phyloP scores from a whole-genome alignment of 2,888 invertebrate species.

The Leucozona laternaria region DNA sequence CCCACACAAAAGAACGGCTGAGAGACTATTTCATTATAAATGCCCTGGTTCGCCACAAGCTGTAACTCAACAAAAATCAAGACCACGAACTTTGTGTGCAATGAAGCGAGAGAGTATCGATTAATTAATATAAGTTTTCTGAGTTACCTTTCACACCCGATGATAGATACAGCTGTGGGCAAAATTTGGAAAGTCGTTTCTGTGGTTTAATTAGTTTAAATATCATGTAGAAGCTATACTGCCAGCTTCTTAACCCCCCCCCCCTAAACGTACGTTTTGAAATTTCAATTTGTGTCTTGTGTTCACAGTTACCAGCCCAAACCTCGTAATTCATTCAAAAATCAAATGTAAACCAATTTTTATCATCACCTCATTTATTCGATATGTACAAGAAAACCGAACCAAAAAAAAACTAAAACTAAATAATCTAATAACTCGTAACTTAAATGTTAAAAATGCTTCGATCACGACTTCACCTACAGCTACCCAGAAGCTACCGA shows the following conservation, averaged over 20 bases:
- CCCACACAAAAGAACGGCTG: too few species aligned
- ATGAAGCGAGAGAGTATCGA: too few species aligned
- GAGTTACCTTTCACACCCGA: too few species aligned
- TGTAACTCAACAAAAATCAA: too few species aligned
- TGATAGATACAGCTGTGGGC: too few species aligned
- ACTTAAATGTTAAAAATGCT: slow-evolving; percentile 60
- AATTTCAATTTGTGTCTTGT: neutral
- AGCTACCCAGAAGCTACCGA: slow-evolving; percentile 69
- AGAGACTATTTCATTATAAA: too few species aligned
- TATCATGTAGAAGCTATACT: neutral
- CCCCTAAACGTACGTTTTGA: neutral
- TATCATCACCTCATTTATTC: slow-evolving; percentile 38
- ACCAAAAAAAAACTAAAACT: neutral
- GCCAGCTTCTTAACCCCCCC: too few species aligned
- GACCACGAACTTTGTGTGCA: too few species aligned
- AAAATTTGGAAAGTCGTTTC: too few species aligned
- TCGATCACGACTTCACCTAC: slow-evolving; percentile 74
- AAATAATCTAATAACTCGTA: slow-evolving; percentile 57
- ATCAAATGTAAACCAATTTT: slow-evolving; percentile 40
- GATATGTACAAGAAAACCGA: neutral
- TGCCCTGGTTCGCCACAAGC: too few species aligned
- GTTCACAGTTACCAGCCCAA: neutral
- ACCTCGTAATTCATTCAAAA: neutral
- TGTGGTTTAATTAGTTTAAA: neutral
- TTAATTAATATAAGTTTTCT: too few species aligned